These are phyloP conservation scores for Ceratosolen solmsi DNA, from an alignment of 1,140 invertebrate genomes.

Conservation along the genomic window DNA sequence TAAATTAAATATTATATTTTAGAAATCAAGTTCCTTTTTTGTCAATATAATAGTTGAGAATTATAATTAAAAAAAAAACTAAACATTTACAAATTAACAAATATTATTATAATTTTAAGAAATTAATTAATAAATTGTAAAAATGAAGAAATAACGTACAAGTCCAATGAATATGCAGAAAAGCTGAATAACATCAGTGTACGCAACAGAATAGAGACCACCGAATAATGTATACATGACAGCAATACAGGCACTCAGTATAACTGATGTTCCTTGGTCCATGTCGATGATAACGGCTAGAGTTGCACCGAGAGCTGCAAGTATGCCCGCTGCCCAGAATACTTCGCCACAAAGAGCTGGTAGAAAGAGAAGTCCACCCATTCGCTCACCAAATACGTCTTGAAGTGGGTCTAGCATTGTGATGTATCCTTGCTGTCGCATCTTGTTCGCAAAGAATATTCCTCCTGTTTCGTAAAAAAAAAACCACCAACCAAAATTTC, in stretches of 20 bases:
- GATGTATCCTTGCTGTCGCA: slow-evolving; percentile 97
- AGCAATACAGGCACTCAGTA: slow-evolving; percentile 95
- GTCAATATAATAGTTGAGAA: too few relatives aligned
- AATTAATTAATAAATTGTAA: background rate
- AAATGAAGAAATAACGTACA: slow-evolving; percentile 73
- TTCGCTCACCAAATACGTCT: slow-evolving; percentile 94
- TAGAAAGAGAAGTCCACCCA: slow-evolving; percentile 96
- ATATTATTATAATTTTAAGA: too few relatives aligned
- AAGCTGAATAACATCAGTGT: slow-evolving; percentile 98
- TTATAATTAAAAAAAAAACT: too few relatives aligned
- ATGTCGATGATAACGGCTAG: slow-evolving; percentile 97
- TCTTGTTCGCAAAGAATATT: slow-evolving; percentile 97
- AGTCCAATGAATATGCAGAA: slow-evolving; percentile 99
- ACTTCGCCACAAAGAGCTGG: slow-evolving; percentile 98
- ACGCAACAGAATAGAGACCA: slow-evolving; percentile 97
- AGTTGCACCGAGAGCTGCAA: slow-evolving; percentile 96
- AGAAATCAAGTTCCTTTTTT: too few relatives aligned
- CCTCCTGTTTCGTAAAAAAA: slow-evolving; percentile 79
- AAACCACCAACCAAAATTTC: too few relatives aligned
- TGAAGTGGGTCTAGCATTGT: slow-evolving; percentile 99
- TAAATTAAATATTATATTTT: too few relatives aligned
- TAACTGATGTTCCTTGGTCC: slow-evolving; percentile 92
- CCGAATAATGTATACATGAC: slow-evolving; percentile 98
- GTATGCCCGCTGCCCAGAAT: slow-evolving; percentile 97
- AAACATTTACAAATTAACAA: too few relatives aligned